These are phyloP conservation scores for Gastracanthus pulcherrimus DNA, from an alignment of 2,888 invertebrate species.

Conservation along the genomic window DNA sequence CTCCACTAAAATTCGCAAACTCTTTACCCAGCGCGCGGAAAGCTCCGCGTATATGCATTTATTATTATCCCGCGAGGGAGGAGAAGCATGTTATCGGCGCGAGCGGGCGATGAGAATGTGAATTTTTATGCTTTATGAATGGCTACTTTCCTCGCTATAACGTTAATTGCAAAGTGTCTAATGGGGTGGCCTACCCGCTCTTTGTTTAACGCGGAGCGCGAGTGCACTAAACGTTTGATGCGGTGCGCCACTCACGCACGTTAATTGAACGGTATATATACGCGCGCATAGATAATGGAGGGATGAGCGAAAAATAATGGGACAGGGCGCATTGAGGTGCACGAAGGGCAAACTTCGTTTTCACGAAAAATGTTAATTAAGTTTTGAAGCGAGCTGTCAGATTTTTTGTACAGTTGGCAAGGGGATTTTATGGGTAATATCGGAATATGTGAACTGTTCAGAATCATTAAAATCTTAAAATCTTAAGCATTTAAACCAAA, in stretches of 20 bases:
- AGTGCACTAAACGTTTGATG: conserved; percentile 10
- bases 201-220: conserved; percentile 5
- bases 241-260: not conserved
- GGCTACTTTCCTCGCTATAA: not conserved
- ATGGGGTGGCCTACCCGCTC: not conserved
- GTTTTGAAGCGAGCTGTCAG: too few species aligned
- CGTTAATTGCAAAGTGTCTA: conserved; percentile 22
- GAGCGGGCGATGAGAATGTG: not conserved
- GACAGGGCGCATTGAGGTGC: too few species aligned
- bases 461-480: too few species aligned
- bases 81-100: not conserved
- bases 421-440: too few species aligned
- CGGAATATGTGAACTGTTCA: too few species aligned
- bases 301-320: not conserved
- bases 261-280: not conserved
- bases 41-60: not conserved
- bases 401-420: too few species aligned
- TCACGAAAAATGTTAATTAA: too few species aligned
- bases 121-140: not conserved
- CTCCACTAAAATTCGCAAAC: not conserved
- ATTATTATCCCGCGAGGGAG: not conserved
- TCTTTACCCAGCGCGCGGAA: not conserved
- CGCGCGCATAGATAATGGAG: not conserved
- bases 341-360: too few species aligned
- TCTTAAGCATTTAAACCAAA: too few species aligned